Evolutionary conservation across 2,888 invertebrate species (phyloP).

Genomic region (Diaphora mendica): DNA sequence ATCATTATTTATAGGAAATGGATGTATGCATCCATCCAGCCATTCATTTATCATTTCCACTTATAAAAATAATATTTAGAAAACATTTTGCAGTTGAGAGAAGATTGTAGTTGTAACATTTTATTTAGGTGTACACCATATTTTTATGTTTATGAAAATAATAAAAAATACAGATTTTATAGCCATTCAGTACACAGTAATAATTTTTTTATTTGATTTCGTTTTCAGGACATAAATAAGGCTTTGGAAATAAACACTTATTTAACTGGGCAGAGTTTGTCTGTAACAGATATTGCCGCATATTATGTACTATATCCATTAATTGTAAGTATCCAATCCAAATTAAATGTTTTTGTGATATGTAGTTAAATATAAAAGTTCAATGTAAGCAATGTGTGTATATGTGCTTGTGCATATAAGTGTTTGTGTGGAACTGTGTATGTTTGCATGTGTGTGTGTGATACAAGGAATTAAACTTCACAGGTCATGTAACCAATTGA

Average conservation of each 20-base stretch:
- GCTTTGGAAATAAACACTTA: constrained; percentile 73
- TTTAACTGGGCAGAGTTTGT: constrained; percentile 76
- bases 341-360: not conserved
- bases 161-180: not conserved
- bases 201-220: constrained; percentile 5
- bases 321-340: constrained; percentile 86
- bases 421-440: too few relatives aligned
- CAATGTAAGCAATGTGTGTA: not conserved
- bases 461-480: too few relatives aligned
- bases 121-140: not conserved
- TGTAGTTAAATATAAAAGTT: not conserved
- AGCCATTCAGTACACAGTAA: not conserved
- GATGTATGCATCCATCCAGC: too few relatives aligned
- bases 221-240: constrained; percentile 77
- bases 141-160: not conserved
- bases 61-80: too few relatives aligned
- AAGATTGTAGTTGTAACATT: not conserved
- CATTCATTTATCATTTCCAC: too few relatives aligned
- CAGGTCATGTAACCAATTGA: too few relatives aligned
- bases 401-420: not conserved
- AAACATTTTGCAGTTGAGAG: not conserved
- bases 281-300: constrained; percentile 89
- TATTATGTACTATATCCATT: constrained; percentile 89
- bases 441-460: too few relatives aligned
- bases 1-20: too few relatives aligned